phyloP scores from a whole-genome alignment of 2,888 invertebrate genomes.

The Eucera pruinosa region DNA sequence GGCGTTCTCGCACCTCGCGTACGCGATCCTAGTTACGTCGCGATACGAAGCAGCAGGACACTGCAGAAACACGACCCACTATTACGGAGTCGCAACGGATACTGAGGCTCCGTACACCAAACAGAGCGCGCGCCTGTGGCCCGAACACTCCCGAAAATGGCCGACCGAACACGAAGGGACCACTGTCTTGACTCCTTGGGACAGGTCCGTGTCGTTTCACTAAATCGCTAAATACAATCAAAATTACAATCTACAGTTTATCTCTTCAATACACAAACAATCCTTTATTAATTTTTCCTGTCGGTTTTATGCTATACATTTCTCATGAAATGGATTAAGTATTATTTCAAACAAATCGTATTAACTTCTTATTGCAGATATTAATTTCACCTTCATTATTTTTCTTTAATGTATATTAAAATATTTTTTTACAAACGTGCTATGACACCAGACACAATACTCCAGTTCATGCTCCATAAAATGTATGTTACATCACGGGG shows the following conservation, averaged over 20 bases:
- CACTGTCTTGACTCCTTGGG: conserved; percentile 28
- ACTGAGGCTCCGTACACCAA: conserved; percentile 49
- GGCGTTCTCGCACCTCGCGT: conserved; percentile 45
- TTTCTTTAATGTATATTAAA: not conserved
- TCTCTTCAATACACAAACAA: not conserved
- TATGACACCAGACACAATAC: not conserved
- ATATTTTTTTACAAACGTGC: not conserved
- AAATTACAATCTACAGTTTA: conserved; percentile 7
- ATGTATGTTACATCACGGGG: conserved; percentile 3
- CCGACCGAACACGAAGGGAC: conserved; percentile 53
- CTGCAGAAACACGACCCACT: conserved; percentile 33
- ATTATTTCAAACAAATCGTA: not conserved
- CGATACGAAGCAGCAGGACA: conserved; percentile 17
- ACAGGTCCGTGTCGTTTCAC: conserved; percentile 23
- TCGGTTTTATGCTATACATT: not conserved
- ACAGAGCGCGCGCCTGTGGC: conserved; percentile 55
- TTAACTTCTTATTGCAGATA: not conserved
- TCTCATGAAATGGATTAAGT: not conserved
- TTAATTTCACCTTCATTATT: not conserved
- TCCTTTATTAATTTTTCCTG: not conserved
- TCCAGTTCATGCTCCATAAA: not conserved
- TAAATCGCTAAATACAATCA: not conserved
- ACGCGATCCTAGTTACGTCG: conserved; percentile 39
- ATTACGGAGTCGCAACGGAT: conserved; percentile 56
- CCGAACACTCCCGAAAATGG: conserved; percentile 40